Evolutionary conservation across 1,140 invertebrate species (phyloP).

Genomic region (Ceratitis capitata): DNA sequence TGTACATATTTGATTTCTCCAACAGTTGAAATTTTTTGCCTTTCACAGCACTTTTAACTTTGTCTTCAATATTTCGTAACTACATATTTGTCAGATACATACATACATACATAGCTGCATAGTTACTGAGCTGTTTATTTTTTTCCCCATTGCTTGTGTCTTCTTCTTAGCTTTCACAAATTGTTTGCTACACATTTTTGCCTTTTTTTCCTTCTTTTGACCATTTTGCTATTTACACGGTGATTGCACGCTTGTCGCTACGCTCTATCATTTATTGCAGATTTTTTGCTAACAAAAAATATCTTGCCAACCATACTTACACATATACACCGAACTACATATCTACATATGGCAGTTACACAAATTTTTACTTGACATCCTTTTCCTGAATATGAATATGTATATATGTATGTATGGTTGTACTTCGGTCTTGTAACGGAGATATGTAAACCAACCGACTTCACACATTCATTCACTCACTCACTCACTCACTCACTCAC

Average conservation of each 20-base stretch:
- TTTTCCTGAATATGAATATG: background rate
- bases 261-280: background rate
- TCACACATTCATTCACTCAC: too few relatives aligned
- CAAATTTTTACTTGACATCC: background rate
- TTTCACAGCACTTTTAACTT: background rate
- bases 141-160: background rate
- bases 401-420: too few relatives aligned
- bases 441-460: too few relatives aligned
- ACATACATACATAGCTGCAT: too few relatives aligned
- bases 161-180: background rate
- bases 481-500: background rate
- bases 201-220: background rate
- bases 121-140: background rate
- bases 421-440: too few relatives aligned
- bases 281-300: background rate
- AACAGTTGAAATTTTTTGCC: background rate
- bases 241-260: background rate
- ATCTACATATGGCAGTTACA: background rate
- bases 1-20: slow-evolving; percentile 24
- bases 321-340: background rate
- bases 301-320: background rate
- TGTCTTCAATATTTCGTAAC: background rate
- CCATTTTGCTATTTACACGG: background rate
- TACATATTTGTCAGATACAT: too few relatives aligned
- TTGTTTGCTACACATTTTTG: background rate